Conservation (phyloP, 2,797 vertebrate species). For the Loriculus beryllinus region DNA sequence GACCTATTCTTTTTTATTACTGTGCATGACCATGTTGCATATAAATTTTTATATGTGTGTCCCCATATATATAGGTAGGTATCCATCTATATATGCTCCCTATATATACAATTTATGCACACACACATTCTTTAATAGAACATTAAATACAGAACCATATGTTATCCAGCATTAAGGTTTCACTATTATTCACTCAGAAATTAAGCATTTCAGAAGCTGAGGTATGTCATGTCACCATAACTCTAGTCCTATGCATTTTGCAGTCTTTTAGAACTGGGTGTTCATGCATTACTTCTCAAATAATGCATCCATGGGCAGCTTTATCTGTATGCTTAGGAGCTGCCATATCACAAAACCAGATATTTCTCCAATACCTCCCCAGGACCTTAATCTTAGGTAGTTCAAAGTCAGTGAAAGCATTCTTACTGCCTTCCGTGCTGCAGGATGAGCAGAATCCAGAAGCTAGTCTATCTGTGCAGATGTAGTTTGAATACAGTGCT, state of each 20-base stretch:
- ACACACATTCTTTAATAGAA: neutral
- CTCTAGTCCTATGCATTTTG: rapidly evolving
- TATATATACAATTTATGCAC: neutral
- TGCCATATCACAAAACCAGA: too few species aligned
- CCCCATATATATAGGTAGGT: neutral
- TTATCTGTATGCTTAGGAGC: too few species aligned
- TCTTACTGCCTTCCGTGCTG: neutral
- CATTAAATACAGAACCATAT: neutral
- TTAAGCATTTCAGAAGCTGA: neutral
- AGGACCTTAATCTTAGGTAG: neutral
- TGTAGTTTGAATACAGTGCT: neutral
- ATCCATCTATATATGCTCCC: neutral
- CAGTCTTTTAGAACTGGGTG: neutral
- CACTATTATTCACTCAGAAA: neutral
- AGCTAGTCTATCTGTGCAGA: neutral
- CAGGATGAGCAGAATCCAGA: neutral
- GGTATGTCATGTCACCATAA: neutral
- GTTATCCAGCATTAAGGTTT: neutral
- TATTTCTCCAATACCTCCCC: neutral
- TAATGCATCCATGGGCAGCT: too few species aligned
- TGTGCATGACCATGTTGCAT: neutral
- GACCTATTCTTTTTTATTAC: neutral
- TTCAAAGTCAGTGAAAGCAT: neutral
- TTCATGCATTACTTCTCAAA: neutral
- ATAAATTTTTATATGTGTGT: neutral